Base-by-base conservation (phyloP, 2,888 invertebrate species). In the Mycalesis mineus region DNA sequence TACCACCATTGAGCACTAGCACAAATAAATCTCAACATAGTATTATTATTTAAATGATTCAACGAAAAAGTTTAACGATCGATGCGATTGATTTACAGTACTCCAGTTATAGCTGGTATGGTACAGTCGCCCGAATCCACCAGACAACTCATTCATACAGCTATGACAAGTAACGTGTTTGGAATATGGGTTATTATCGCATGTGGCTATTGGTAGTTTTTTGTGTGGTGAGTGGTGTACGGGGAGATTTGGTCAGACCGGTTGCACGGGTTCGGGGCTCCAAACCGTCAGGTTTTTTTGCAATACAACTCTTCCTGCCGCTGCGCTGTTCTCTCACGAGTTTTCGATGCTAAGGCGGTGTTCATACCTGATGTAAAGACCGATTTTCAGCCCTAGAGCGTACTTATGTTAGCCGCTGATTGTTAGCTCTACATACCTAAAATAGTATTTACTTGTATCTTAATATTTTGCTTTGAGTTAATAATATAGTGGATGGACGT, bases 171-270 rank as follows among this genome's bases (percentile, higher is more conserved):
- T 60, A 47, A 14, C n/a, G 1, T 9, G 0, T 0, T 31, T 0
- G 2, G 0, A 6, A 14, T 61, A 57, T 39, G 37, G 44, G 13
- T 7, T n/a, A 55, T 37, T 55, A 55, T 57, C 13, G 56, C 13
- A 4, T 42, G 17, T n/a, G 11, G 17, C 28, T 53, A n/a, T 9
- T 36, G 17, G 31, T 33, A 5, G 2, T 41, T 50, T 51, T 48
- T 9, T 42, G 17, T 37, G n/a, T 7, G 37, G 33, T 40, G 40
- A 14, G 39, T 28, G 36, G 14, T 60, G 57, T 63, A 63, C 57
- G 56, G 58, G 58, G 65, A 67, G 67, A 67, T 72, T 72, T 65
- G 71, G 71, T 65, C 58, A 57, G 68, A 72, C 72, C 71, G 72
- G 72, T 72, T 66, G 60, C 57, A 62, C 67, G 22, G 64, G 66